Percentiles rank a stretch among this genome's conserved stretches.
Evolutionary conservation across 2,113 vertebrate species (phyloP).

Genomic region (Oreocharis arfaki): DNA sequence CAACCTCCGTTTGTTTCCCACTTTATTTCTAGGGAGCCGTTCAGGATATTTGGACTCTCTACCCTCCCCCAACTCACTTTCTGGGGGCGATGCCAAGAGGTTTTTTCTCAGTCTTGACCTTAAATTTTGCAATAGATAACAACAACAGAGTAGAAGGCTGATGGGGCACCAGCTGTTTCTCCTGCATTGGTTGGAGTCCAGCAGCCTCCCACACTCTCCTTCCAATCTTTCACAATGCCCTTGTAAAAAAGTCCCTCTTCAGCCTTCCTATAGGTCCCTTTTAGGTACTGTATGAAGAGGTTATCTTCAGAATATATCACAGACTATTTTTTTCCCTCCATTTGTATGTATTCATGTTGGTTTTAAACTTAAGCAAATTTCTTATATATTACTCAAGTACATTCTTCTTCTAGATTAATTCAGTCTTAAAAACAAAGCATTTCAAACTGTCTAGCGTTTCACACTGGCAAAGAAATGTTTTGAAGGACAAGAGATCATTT

Average conservation of each 20-base stretch:
- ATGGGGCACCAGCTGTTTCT: not conserved
- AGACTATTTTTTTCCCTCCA: not conserved
- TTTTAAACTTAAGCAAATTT: not conserved
- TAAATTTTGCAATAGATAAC: not conserved
- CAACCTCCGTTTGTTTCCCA: fast-evolving
- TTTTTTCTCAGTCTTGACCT: not conserved
- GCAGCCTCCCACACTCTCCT: not conserved
- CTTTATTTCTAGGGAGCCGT: not conserved
- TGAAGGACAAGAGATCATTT: not conserved
- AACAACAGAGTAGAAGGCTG: not conserved
- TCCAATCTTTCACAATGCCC: not conserved
- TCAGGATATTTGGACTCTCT: no score
- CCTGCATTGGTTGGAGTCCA: no score
- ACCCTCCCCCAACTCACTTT: not conserved
- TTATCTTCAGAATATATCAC: not conserved
- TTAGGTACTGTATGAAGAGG: not conserved
- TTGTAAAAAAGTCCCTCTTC: not conserved
- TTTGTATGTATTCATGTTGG: not conserved
- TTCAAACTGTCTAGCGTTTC: not conserved
- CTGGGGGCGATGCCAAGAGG: no score
- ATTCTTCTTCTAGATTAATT: not conserved
- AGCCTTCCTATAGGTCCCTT: not conserved
- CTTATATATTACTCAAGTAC: not conserved
- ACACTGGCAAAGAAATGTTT: not conserved
- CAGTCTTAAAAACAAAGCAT: not conserved